Base-by-base conservation (phyloP, 2,797 vertebrate species). In the Aplochiton taeniatus region DNA sequence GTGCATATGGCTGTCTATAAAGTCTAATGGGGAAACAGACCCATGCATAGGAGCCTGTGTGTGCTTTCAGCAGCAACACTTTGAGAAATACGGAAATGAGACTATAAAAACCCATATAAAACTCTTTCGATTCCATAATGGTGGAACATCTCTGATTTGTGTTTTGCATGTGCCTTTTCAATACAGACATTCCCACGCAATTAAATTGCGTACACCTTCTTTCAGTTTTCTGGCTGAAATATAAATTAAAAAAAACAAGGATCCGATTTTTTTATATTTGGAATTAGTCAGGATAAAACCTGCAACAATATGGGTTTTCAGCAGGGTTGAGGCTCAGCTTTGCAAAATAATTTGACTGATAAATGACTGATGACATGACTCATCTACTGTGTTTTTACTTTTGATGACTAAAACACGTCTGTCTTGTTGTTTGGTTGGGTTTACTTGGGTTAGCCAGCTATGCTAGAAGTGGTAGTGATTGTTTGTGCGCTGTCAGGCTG, bases 1-100 rank as follows among this genome's bases (percentile, higher is more conserved):
- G 84, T 84, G 76, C 90, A 89, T 87, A 90, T 88, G 88, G 86
- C 86, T 85, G 74, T 75, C 87, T 86, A 89, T 93, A 91, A 92
- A 93, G 78, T 63, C 83, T 91, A 89, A 93, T 88, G 86, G 90
- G 81, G 61, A 74, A 75, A 55, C 51, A 58, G 77, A 66, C 76
- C 74, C 47, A 76, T 73, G 83, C 76, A 84, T 81, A 81, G 72
- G 75, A 78, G 74, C 69, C 72, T 69, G 44, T 79, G 73, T 85
- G 77, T 73, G 76, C 72, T 73, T 80, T 72, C 65, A 78, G 76
- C 63, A 64, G 64, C 65, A 73, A 78, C 63, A 46, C 80, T 74
- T 77, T 73, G 58, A 84, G 71, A 87, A 86, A 86, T 73, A 62
- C 61, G 70, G 81, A 89, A 90, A 88, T 84, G 70, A 83, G 77